These are phyloP conservation scores for Dorcus hopei DNA, from an alignment of 2,888 invertebrate genomes.

Conservation along the genomic window DNA sequence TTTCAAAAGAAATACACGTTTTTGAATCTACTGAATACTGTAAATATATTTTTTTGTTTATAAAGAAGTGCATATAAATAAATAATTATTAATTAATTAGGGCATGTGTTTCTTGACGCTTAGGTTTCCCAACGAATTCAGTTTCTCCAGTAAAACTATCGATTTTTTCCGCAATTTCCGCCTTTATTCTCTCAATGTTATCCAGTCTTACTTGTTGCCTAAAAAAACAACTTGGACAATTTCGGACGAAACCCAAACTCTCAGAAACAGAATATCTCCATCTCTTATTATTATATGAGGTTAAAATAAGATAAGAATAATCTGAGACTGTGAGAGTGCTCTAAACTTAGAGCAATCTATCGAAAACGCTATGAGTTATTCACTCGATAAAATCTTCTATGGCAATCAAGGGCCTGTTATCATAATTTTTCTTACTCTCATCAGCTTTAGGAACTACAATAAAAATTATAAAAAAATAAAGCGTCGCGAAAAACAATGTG, in stretches of 20 bases:
- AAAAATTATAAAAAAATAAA: too few relatives aligned
- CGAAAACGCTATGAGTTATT: constrained; percentile 4
- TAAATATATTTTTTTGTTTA: constrained; percentile 17
- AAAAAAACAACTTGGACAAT: constrained; percentile 1
- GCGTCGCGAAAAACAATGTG: too few relatives aligned
- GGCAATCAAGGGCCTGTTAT: constrained; percentile 19
- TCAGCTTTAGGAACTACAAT: constrained; percentile 9
- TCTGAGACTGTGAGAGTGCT: too few relatives aligned
- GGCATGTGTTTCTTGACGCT: not conserved
- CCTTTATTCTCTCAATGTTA: constrained; percentile 34
- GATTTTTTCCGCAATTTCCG: constrained; percentile 29
- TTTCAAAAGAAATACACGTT: too few relatives aligned
- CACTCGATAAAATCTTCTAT: constrained; percentile 37
- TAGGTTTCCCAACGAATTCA: constrained; percentile 31
- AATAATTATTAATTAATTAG: constrained; percentile 9
- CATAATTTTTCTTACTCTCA: constrained; percentile 4
- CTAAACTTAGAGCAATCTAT: too few relatives aligned
- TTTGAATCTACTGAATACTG: constrained; percentile 5
- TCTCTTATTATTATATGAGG: too few relatives aligned
- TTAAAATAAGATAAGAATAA: too few relatives aligned
- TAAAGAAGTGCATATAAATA: constrained; percentile 15
- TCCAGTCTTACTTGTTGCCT: constrained; percentile 41
- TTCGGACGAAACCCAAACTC: too few relatives aligned
- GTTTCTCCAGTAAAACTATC: constrained; percentile 31
- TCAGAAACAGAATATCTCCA: too few relatives aligned